Evolutionary conservation across 2,113 vertebrate species (phyloP).

Genomic region (Furnarius figulus): DNA sequence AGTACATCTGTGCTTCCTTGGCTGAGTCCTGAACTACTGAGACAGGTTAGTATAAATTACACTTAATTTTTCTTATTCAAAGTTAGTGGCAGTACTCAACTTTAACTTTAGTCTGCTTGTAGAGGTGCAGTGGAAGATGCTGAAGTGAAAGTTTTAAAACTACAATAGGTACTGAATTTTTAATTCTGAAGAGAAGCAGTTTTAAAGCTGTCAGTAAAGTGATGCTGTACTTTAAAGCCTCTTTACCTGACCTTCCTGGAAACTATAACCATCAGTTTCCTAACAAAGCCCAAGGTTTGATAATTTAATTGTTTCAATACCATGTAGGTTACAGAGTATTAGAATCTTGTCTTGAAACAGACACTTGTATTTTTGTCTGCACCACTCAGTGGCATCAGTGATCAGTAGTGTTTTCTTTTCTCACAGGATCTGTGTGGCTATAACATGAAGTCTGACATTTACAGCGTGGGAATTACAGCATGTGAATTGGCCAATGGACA

Average conservation of each 20-base stretch:
- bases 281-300: background rate
- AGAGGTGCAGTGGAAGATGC: background rate
- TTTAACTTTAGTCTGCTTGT: background rate
- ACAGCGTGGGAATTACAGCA: constrained; percentile 94
- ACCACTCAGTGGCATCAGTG: background rate
- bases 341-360: background rate
- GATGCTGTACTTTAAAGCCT: background rate
- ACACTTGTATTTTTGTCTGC: background rate
- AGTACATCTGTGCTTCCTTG: constrained; percentile 93
- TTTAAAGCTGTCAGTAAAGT: background rate
- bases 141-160: background rate
- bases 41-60: constrained; percentile 84
- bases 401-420: background rate
- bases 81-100: background rate
- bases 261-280: background rate
- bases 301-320: background rate
- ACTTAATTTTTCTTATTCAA: constrained; percentile 21
- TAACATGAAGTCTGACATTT: constrained; percentile 96
- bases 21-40: constrained; percentile 96
- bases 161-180: background rate
- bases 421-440: constrained; percentile 93
- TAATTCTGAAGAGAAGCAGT: background rate
- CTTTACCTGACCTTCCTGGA: background rate
- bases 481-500: constrained; percentile 95
- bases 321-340: background rate